Evolutionary conservation across 2,113 vertebrate genomes (phyloP).

Genomic region (Malaclemys terrapin): DNA sequence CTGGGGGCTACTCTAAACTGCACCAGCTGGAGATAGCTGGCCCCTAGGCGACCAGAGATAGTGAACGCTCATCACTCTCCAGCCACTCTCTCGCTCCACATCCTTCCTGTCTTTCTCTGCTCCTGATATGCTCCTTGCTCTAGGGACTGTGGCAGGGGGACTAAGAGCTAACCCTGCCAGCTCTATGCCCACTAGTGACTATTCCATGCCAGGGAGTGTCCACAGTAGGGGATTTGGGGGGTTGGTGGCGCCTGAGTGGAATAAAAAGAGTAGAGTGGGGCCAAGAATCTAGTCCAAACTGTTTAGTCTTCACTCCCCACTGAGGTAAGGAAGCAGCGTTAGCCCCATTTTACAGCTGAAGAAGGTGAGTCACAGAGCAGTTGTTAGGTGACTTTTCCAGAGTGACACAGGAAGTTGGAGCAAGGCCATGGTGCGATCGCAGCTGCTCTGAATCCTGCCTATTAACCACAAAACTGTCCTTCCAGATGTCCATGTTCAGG

Average conservation of each 20-base stretch:
- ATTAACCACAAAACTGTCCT: no score
- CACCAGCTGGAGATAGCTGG: background rate
- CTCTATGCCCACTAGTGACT: background rate
- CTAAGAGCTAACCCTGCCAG: background rate
- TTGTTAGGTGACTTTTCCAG: background rate
- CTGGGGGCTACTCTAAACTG: background rate
- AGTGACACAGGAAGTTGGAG: no score
- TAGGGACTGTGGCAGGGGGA: background rate
- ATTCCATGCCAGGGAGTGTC: background rate
- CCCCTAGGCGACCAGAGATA: background rate
- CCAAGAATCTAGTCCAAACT: background rate
- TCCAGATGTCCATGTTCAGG: no score
- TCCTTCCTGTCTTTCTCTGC: background rate
- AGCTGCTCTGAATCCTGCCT: background rate
- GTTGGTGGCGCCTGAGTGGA: background rate
- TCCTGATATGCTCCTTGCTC: background rate
- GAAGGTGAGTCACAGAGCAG: background rate
- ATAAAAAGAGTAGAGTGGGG: background rate
- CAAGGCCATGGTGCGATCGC: background rate
- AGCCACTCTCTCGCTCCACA: no score
- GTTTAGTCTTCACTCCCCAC: background rate
- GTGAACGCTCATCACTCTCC: background rate
- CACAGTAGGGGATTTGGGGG: background rate
- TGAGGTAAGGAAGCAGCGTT: background rate
- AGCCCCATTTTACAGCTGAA: background rate